Conservation (phyloP, 23 tunicate genomes). For the Ciona savignyi region DNA sequence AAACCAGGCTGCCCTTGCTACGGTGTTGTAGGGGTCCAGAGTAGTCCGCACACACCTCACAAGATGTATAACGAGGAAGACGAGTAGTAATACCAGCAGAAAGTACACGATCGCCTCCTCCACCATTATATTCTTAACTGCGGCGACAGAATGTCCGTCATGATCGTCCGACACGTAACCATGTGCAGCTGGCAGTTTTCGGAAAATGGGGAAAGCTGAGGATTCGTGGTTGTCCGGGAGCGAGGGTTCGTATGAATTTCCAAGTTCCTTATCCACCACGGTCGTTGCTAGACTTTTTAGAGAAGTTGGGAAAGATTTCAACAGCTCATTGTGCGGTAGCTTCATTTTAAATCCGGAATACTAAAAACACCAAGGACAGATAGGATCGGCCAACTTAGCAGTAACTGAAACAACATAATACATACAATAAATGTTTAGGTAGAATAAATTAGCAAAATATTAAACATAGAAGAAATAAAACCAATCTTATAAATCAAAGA, state of each 20-base stretch:
- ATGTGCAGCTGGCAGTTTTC: no score
- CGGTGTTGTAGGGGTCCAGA: constrained; percentile 74
- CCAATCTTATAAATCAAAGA: no score
- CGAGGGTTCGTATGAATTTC: no score
- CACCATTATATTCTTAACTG: neutral
- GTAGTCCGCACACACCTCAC: constrained; percentile 65
- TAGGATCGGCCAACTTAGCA: no score
- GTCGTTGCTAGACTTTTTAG: neutral
- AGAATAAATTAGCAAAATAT: no score
- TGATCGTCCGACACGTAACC: neutral
- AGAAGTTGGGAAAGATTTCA: neutral
- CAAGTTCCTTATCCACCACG: no score
- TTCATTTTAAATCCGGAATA: neutral
- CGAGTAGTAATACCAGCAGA: constrained; percentile 30
- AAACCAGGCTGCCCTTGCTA: constrained; percentile 81
- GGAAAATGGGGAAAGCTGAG: no score
- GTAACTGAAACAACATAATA: no score
- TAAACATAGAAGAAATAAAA: no score
- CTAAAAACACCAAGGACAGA: no score
- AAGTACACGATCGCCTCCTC: constrained; percentile 64
- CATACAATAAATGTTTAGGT: no score
- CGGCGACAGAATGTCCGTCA: neutral
- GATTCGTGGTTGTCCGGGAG: no score
- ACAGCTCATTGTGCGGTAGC: neutral
- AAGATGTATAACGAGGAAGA: constrained; percentile 37